Evolutionary conservation across 1,140 invertebrate species (phyloP).

Genomic region (Stenopsyche tienmushanensis): DNA sequence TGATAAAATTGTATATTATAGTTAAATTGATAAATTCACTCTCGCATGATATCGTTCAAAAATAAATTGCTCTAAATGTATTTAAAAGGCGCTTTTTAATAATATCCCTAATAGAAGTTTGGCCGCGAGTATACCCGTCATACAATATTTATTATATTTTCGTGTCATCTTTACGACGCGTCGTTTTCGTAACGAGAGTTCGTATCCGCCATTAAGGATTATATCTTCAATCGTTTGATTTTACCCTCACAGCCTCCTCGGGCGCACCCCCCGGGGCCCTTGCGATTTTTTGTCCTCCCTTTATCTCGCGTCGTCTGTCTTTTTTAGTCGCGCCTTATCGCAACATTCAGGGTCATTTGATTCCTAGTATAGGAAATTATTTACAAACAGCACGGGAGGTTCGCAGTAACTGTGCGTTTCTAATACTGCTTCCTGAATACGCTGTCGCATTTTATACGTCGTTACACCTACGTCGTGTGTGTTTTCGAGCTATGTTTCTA

Average conservation of each 20-base stretch:
- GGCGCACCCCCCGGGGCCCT: constrained; percentile 12
- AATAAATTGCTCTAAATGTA: too few relatives aligned
- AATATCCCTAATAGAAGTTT: too few relatives aligned
- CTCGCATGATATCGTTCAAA: too few relatives aligned
- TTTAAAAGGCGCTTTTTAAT: too few relatives aligned
- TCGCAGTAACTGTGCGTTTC: not conserved
- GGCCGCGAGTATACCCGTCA: too few relatives aligned
- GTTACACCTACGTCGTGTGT: not conserved
- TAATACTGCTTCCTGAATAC: too few relatives aligned
- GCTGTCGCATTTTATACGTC: not conserved
- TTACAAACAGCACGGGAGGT: constrained; percentile 32
- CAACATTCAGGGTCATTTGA: constrained; percentile 41
- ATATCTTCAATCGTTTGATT: constrained; percentile 35
- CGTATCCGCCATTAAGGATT: constrained; percentile 40
- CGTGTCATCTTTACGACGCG: constrained; percentile 1
- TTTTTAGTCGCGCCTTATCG: constrained; percentile 31
- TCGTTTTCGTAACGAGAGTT: constrained; percentile 17
- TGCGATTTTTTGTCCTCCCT: constrained; percentile 43
- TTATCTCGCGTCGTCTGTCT: constrained; percentile 40
- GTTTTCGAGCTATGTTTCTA: too few relatives aligned
- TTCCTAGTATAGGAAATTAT: constrained; percentile 39
- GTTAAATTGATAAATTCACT: too few relatives aligned
- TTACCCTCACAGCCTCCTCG: too few relatives aligned
- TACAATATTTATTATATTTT: too few relatives aligned
- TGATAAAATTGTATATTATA: too few relatives aligned